These are phyloP conservation scores for Eledona agricola DNA, from an alignment of 2,888 invertebrate species.

Conservation along the genomic window DNA sequence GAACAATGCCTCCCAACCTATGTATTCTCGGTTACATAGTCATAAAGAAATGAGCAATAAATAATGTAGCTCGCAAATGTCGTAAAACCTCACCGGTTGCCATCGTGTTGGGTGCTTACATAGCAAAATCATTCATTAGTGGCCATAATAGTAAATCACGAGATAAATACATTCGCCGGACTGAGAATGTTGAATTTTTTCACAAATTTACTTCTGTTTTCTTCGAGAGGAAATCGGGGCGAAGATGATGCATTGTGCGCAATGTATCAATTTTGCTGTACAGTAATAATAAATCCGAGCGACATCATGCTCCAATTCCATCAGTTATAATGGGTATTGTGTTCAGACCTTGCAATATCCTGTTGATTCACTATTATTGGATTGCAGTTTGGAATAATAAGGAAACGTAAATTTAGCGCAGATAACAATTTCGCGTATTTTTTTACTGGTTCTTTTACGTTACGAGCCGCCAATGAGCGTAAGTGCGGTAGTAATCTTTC, in stretches of 20 bases:
- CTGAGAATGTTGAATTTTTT: too few species aligned
- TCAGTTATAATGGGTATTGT: constrained; percentile 34
- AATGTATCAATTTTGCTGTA: too few species aligned
- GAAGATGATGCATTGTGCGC: too few species aligned
- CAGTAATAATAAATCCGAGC: constrained; percentile 7
- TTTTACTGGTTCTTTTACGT: background rate
- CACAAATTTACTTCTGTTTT: too few species aligned
- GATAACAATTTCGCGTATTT: background rate
- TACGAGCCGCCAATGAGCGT: constrained; percentile 28
- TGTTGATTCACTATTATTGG: constrained; percentile 41
- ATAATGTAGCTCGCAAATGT: constrained; percentile 52
- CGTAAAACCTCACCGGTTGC: constrained; percentile 47
- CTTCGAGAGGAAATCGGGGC: too few species aligned
- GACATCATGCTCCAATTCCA: constrained; percentile 41
- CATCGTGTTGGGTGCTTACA: constrained; percentile 45
- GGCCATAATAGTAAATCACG: constrained; percentile 52
- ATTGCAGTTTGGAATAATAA: constrained; percentile 30
- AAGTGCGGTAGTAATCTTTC: constrained; percentile 40
- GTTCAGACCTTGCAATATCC: constrained; percentile 37
- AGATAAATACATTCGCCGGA: too few species aligned
- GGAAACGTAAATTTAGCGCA: background rate
- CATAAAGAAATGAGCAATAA: constrained; percentile 51
- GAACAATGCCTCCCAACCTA: constrained; percentile 44
- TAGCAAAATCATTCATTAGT: constrained; percentile 52
- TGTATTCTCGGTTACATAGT: constrained; percentile 45